A percentile compares a stretch with the other conserved stretches of the same genome.
Conservation (phyloP, 2,797 vertebrate genomes). For the Sebastes kiyomatsui region DNA sequence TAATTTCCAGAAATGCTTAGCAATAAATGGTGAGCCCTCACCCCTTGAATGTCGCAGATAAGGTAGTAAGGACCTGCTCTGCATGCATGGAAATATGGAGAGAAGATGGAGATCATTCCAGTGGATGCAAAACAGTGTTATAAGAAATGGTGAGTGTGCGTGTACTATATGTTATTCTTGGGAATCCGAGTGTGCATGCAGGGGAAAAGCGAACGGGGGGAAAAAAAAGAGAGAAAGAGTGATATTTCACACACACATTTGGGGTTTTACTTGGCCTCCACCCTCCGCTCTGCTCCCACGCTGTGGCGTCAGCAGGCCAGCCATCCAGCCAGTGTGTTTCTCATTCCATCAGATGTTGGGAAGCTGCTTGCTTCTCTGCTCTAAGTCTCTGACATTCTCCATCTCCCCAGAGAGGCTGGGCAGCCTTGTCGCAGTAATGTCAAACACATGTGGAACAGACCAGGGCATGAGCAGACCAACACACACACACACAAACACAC, state of each 20-base stretch:
- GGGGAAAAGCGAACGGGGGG: conserved; percentile 9
- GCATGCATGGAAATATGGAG: conserved; percentile 1
- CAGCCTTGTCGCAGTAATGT: conserved; percentile 86
- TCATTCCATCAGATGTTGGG: conserved; percentile 87
- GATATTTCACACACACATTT: conserved; percentile 68
- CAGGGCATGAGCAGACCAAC: conserved; percentile 42
- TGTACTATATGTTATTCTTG: conserved; percentile 16
- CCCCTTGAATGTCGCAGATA: conserved; percentile 11
- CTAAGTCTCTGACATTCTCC: conserved; percentile 81
- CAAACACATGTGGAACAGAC: conserved; percentile 85
- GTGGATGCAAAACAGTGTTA: conserved; percentile 22
- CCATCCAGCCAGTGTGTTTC: conserved; percentile 77
- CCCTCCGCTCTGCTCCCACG: conserved; percentile 77
- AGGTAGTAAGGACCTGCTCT: conserved; percentile 21
- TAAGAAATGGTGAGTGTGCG: not conserved
- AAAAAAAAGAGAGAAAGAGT: conserved; percentile 37
- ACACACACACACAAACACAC: conserved; percentile 18
- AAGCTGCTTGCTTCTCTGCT: conserved; percentile 74
- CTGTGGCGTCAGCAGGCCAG: conserved; percentile 75
- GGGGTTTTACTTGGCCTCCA: conserved; percentile 71
- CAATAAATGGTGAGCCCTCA: conserved; percentile 31
- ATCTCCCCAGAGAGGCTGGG: conserved; percentile 80
- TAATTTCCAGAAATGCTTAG: conserved; percentile 40
- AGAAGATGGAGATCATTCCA: conserved; percentile 22
- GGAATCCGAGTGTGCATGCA: conserved; percentile 25